Conservation (phyloP, 1,140 invertebrate species). For the Thrips palmi region DNA sequence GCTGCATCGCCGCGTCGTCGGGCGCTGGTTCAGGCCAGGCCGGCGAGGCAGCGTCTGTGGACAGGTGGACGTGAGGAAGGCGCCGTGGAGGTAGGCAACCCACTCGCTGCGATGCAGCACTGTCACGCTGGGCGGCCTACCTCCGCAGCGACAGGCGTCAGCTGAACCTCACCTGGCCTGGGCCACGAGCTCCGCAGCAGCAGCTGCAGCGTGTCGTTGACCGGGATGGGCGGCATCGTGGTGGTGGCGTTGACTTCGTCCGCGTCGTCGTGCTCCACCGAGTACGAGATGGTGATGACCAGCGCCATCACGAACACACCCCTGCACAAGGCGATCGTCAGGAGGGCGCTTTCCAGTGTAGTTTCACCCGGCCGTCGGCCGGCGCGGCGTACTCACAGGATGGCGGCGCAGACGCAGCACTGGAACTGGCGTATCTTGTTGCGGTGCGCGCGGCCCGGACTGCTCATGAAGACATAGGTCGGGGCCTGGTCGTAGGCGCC, state of each 20-base stretch:
- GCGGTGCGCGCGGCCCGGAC: slow-evolving; percentile 31
- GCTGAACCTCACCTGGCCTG: slow-evolving; percentile 5
- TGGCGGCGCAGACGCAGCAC: slow-evolving; percentile 40
- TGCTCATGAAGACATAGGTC: slow-evolving; percentile 40
- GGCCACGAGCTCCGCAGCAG: slow-evolving; percentile 8
- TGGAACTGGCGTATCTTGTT: slow-evolving; percentile 42
- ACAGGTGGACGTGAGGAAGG: background rate
- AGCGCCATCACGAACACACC: slow-evolving; percentile 26
- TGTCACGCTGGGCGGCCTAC: no score
- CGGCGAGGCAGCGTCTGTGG: slow-evolving; percentile 2
- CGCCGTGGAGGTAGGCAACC: no score
- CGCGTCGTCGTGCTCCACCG: slow-evolving; percentile 21
- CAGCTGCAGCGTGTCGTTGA: slow-evolving; percentile 10
- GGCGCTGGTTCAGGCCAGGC: slow-evolving; percentile 16
- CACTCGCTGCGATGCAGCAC: no score
- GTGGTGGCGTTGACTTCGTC: no score
- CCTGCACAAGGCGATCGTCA: slow-evolving; percentile 20
- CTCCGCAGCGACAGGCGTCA: no score
- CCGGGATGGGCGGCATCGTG: slow-evolving; percentile 12
- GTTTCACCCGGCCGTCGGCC: slow-evolving; percentile 13
- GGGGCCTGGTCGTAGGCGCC: slow-evolving; percentile 21
- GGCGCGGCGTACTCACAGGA: slow-evolving; percentile 42
- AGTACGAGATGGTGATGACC: slow-evolving; percentile 31
- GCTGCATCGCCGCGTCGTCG: slow-evolving; percentile 19
- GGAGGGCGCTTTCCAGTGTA: background rate